Evolutionary conservation across 2,888 invertebrate genomes (phyloP).

Genomic region (Ptychoptera albimana): DNA sequence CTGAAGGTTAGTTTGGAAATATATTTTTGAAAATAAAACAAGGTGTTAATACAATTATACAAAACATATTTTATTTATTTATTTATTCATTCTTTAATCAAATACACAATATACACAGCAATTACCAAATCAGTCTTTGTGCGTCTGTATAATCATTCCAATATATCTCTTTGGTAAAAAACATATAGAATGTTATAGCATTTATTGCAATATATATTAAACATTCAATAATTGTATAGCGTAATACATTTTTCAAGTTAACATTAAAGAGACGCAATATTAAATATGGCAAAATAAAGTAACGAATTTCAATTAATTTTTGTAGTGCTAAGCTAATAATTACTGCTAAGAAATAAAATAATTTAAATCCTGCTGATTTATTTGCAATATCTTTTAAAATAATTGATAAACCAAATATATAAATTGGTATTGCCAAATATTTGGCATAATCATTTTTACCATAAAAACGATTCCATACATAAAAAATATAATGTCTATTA

Average conservation of each 20-base stretch:
- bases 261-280: constrained; percentile 55
- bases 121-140: constrained; percentile 82
- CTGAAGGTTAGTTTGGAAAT: too few species aligned
- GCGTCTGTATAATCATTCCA: constrained; percentile 57
- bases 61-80: too few species aligned
- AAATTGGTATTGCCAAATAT: constrained; percentile 55
- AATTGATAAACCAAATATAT: constrained; percentile 47
- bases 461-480: constrained; percentile 80
- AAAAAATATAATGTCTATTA: constrained; percentile 92
- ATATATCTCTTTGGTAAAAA: constrained; percentile 57
- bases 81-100: too few species aligned
- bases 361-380: constrained; percentile 36
- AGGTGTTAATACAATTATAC: too few species aligned
- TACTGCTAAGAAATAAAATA: constrained; percentile 45
- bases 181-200: constrained; percentile 52
- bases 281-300: constrained; percentile 83
- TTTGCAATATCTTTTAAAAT: constrained; percentile 36
- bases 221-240: constrained; percentile 38
- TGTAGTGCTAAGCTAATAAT: constrained; percentile 59
- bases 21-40: too few species aligned
- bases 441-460: constrained; percentile 47
- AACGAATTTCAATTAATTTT: constrained; percentile 80
- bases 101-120: too few species aligned
- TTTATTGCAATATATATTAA: constrained; percentile 51
- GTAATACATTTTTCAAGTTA: constrained; percentile 12